These are phyloP conservation scores for Leguminivora glycinivorella DNA, from an alignment of 1,140 invertebrate species.

Conservation along the genomic window DNA sequence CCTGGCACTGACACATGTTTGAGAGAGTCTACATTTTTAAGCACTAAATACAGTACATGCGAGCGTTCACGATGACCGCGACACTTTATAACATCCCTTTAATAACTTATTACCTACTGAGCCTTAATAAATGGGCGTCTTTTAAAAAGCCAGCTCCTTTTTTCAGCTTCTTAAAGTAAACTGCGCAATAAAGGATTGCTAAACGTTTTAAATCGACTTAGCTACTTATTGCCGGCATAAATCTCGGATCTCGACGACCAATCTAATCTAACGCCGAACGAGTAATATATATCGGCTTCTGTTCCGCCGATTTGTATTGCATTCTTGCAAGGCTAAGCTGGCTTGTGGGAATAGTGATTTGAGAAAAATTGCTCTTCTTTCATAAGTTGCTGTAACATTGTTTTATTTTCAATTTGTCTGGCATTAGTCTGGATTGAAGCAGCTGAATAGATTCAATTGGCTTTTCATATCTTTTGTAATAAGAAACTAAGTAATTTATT, in stretches of 20 bases:
- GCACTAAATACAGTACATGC: no score
- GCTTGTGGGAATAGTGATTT: constrained; percentile 23
- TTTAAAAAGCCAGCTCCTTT: not conserved
- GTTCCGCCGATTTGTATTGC: constrained; percentile 50
- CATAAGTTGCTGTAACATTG: not conserved
- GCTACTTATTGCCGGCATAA: constrained; percentile 59
- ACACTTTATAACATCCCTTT: no score
- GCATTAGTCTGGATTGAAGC: not conserved
- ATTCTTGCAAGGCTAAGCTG: constrained; percentile 41
- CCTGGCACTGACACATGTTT: no score
- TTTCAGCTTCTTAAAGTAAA: constrained; percentile 14
- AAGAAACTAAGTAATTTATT: no score
- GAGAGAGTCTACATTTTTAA: no score
- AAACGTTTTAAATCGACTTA: constrained; percentile 50
- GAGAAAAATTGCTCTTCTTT: constrained; percentile 19
- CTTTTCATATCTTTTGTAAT: not conserved
- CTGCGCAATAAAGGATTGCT: constrained; percentile 29
- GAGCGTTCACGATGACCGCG: no score
- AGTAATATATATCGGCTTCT: constrained; percentile 40
- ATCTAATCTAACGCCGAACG: constrained; percentile 63
- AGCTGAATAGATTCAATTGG: not conserved
- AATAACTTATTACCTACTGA: no score
- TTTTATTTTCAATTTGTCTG: not conserved
- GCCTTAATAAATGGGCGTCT: not conserved
- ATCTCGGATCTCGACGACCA: constrained; percentile 54